These are phyloP conservation scores for Bostrychus sinensis DNA, from an alignment of 2,113 vertebrate species.

Conservation along the genomic window DNA sequence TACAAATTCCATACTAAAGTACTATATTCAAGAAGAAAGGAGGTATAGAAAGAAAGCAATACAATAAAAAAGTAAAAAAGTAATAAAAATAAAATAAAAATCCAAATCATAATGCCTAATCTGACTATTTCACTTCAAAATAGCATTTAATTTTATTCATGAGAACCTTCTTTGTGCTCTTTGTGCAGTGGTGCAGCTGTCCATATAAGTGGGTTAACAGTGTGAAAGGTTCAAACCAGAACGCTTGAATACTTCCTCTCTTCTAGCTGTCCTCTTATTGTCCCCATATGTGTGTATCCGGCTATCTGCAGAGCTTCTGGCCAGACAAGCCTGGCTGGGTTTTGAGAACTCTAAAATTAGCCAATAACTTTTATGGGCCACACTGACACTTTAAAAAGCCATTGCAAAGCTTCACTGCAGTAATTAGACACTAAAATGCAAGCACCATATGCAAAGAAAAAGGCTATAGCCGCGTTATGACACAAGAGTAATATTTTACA, in stretches of 20 bases:
- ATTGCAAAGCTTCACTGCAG: constrained; percentile 9
- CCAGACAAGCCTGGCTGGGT: constrained; percentile 15
- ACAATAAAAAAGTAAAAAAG: too few relatives aligned
- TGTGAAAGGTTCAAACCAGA: background rate
- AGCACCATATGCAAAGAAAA: constrained; percentile 26
- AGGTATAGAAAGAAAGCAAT: too few relatives aligned
- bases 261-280: background rate
- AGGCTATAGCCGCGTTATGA: constrained; percentile 10
- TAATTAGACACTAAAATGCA: constrained; percentile 22
- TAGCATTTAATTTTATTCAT: too few relatives aligned
- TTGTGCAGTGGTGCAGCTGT: too few relatives aligned
- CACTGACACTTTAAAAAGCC: constrained; percentile 26
- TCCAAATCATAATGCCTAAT: too few relatives aligned
- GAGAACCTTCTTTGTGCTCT: too few relatives aligned
- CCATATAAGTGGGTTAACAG: background rate
- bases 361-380: constrained; percentile 26
- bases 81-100: too few relatives aligned
- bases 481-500: constrained; percentile 11
- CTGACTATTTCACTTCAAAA: too few relatives aligned
- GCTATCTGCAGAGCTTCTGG: constrained; percentile 11
- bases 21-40: too few relatives aligned
- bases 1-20: too few relatives aligned
- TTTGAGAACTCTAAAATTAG: constrained; percentile 22
- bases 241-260: constrained; percentile 6
- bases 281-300: constrained; percentile 6